Conservation (phyloP, 2,888 invertebrate species). For the Dromius quadrimaculatus region DNA sequence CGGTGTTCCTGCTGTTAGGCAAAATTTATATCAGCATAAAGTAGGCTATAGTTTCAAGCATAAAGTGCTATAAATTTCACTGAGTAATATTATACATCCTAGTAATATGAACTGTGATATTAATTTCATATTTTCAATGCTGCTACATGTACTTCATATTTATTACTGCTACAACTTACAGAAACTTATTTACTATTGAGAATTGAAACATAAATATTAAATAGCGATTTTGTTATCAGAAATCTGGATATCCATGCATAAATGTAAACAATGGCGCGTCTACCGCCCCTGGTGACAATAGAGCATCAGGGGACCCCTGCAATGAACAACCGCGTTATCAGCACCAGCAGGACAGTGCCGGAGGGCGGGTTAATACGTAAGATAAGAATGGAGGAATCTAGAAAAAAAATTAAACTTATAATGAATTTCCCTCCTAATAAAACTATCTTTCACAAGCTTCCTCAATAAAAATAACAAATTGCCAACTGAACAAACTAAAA, state of each 20-base stretch:
- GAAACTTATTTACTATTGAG: too few relatives aligned
- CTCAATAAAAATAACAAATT: conserved; percentile 10
- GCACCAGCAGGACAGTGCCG: neutral
- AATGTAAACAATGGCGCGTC: conserved; percentile 29
- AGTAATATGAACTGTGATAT: conserved; percentile 29
- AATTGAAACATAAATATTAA: too few relatives aligned
- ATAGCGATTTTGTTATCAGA: conserved; percentile 45
- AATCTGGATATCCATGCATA: conserved; percentile 25
- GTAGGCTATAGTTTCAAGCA: conserved; percentile 27
- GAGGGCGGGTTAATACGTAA: neutral
- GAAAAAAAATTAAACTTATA: too few relatives aligned
- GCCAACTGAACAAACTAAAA: neutral
- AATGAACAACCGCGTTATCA: conserved; percentile 12
- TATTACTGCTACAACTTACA: too few relatives aligned
- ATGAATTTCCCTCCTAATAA: neutral
- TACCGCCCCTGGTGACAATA: conserved; percentile 47
- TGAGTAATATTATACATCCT: conserved; percentile 29
- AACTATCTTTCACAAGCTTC: conserved; percentile 6
- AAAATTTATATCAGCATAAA: conserved; percentile 14
- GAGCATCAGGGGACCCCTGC: conserved; percentile 35
- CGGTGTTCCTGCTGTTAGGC: conserved; percentile 10
- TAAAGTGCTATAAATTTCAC: conserved; percentile 14
- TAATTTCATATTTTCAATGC: conserved; percentile 32
- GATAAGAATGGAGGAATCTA: conserved; percentile 27
- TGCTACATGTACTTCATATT: too few relatives aligned